A percentile compares a stretch with the other conserved stretches of the same genome.
Conservation (phyloP, 2,113 vertebrate genomes). For the Mellivora capensis region DNA sequence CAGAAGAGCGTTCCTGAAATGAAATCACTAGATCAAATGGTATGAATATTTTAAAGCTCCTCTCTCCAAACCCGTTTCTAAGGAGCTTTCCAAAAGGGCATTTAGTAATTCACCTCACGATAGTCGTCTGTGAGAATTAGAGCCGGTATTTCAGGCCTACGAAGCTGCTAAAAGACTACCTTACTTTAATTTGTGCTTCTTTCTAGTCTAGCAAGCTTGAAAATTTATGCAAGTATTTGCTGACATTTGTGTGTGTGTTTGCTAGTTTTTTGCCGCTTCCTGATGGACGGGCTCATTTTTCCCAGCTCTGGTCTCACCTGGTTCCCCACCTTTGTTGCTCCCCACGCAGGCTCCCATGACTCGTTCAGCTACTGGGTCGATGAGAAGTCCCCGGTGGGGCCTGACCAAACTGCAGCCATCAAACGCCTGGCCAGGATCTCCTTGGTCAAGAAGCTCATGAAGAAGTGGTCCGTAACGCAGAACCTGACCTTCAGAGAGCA, state of each 20-base stretch:
- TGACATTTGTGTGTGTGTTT: not conserved
- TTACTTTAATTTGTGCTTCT: conserved; percentile 33
- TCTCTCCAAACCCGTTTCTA: conserved; percentile 47
- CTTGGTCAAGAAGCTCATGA: conserved; percentile 90
- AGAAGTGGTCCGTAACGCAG: conserved; percentile 94
- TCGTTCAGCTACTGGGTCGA: conserved; percentile 95
- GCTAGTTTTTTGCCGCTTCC: not conserved
- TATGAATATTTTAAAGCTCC: conserved; percentile 61
- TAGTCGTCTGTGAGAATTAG: conserved; percentile 41
- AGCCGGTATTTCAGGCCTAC: not conserved
- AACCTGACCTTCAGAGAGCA: conserved; percentile 96
- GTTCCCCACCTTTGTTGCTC: not conserved
- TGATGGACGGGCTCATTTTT: not conserved
- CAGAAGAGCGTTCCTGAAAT: conserved; percentile 45
- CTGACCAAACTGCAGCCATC: conserved; percentile 88
- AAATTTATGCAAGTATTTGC: not conserved
- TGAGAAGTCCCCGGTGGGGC: conserved; percentile 90
- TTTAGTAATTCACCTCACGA: conserved; percentile 53
- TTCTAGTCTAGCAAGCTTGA: conserved; percentile 21
- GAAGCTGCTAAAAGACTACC: conserved; percentile 6
- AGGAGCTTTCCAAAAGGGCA: not conserved
- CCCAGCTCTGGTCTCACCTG: not conserved
- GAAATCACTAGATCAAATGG: conserved; percentile 55
- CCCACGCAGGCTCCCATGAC: conserved; percentile 87
- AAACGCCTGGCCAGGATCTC: conserved; percentile 87